phyloP scores from a whole-genome alignment of 2,888 invertebrate genomes.

The Tenodera sinensis region DNA sequence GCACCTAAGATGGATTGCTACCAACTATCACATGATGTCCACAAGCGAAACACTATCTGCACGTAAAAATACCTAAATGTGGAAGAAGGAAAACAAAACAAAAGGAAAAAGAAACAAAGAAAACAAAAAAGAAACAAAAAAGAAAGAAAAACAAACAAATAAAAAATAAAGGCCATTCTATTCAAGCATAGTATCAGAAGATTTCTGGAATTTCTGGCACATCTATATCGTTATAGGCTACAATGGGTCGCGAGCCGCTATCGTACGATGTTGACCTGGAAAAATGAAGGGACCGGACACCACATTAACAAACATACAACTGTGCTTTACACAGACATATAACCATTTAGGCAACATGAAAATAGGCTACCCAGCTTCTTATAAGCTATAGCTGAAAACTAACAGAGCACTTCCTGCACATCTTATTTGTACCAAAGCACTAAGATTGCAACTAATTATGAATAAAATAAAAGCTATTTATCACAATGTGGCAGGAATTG shows the following conservation, averaged over 20 bases:
- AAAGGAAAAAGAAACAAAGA: too few relatives aligned
- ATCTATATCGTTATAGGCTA: slow-evolving; percentile 55
- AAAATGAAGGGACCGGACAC: slow-evolving; percentile 16
- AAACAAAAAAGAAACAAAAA: too few relatives aligned
- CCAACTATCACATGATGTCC: neutral
- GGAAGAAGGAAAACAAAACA: too few relatives aligned
- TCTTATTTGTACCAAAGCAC: neutral
- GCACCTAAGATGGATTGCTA: neutral
- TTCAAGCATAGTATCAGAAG: slow-evolving; percentile 6
- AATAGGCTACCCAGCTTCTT: neutral
- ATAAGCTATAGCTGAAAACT: neutral
- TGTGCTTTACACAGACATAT: too few relatives aligned
- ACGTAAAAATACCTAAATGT: neutral
- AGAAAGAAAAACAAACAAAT: too few relatives aligned
- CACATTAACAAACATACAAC: neutral
- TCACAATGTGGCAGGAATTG: too few relatives aligned
- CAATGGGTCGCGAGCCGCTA: slow-evolving; percentile 41
- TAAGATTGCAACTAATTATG: too few relatives aligned
- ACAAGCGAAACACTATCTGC: neutral
- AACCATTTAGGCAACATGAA: neutral
- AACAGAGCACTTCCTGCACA: neutral
- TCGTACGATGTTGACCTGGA: slow-evolving; percentile 23
- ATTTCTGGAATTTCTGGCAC: slow-evolving; percentile 49
- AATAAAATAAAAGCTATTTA: too few relatives aligned
- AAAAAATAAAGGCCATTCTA: too few relatives aligned